A percentile compares a stretch with the other conserved stretches of the same genome.
These are phyloP conservation scores for Tauraco hartlaubi DNA, from an alignment of 2,797 vertebrate genomes.

Conservation along the genomic window DNA sequence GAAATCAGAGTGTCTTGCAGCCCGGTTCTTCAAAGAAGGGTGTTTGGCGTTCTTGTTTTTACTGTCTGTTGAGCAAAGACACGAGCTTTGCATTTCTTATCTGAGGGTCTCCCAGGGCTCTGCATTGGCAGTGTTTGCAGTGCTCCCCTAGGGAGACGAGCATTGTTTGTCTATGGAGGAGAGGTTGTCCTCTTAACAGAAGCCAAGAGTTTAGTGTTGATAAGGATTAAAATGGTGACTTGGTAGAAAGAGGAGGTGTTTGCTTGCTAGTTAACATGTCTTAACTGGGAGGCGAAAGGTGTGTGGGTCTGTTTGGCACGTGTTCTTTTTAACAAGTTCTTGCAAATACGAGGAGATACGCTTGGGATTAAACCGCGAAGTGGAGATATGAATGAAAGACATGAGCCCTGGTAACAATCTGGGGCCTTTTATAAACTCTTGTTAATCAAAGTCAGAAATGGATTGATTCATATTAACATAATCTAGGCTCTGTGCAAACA, in stretches of 20 bases:
- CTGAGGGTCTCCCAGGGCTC: neutral
- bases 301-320: neutral
- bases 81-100: neutral
- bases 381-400: neutral
- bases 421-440: neutral
- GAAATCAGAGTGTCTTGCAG: neutral
- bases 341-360: neutral
- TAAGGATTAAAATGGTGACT: slow-evolving; percentile 1
- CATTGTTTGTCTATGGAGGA: neutral
- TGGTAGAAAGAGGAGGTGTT: neutral
- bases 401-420: neutral
- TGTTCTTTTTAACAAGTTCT: neutral
- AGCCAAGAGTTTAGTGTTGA: neutral
- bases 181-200: neutral
- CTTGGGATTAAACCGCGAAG: neutral
- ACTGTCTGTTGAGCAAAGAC: neutral
- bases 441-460: neutral
- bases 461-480: neutral
- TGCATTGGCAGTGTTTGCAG: neutral
- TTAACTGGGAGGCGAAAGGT: neutral
- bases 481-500: neutral
- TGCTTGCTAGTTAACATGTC: neutral
- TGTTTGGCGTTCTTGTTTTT: neutral
- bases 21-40: neutral
- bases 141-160: neutral